These are phyloP conservation scores for Neotoxoptera formosana DNA, from an alignment of 1,140 invertebrate species.

Conservation along the genomic window DNA sequence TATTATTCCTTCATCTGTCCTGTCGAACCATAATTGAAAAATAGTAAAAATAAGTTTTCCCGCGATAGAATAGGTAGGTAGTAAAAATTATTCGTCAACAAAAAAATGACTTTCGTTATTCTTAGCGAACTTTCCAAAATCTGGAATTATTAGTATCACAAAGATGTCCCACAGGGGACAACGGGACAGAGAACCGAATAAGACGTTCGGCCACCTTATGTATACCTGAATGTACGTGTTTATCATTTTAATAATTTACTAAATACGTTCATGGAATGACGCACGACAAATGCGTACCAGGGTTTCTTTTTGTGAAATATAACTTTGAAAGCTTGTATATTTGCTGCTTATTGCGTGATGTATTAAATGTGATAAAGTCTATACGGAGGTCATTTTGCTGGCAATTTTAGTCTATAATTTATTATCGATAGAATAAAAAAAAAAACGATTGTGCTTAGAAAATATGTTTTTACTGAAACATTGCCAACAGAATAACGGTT, in stretches of 20 bases:
- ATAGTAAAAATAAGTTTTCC: no score
- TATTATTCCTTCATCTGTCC: no score
- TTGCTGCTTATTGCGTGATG: background rate
- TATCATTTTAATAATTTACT: background rate
- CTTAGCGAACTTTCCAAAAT: no score
- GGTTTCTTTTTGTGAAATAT: background rate
- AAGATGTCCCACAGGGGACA: no score
- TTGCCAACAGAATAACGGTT: constrained; percentile 12
- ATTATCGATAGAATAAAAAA: background rate
- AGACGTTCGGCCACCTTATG: no score
- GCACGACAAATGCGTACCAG: background rate
- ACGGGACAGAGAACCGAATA: no score
- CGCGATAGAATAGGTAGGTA: no score
- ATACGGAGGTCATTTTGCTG: background rate
- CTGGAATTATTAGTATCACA: no score
- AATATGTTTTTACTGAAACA: constrained; percentile 51
- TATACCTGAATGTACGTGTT: background rate
- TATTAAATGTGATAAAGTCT: constrained; percentile 8
- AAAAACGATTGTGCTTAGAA: background rate
- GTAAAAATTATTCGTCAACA: no score
- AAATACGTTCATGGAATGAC: background rate
- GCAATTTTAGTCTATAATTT: background rate
- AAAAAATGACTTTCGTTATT: no score
- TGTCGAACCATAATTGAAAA: no score
- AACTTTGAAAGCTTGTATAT: background rate